Base-by-base conservation (phyloP, 92 coral and sea anemone species). In the Bergia puertoricense region DNA sequence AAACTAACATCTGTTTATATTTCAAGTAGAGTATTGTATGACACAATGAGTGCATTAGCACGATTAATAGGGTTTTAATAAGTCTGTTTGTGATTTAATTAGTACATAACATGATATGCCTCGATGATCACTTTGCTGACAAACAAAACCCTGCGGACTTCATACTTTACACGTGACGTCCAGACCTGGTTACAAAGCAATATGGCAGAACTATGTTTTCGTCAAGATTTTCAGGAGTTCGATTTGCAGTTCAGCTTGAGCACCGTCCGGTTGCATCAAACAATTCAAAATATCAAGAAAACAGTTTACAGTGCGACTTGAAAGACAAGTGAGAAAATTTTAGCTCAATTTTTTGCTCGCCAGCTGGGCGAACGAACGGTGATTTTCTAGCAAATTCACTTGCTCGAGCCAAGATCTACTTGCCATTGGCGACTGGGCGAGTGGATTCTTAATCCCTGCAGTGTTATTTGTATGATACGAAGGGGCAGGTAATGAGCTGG, bases 271-370 rank as follows among this genome's bases (percentile, higher is more conserved):
- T 72, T 72, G 76, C 76, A 72, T 72, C 76, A 15, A 43, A 72
- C 36, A 72, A 72, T 72, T 72, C 75, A 71, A n/a, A 71, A n/a
- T 71, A 71, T 71, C 75, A 71, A 71, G 75, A 71, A 71, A 71
- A 71, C 75, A 71, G 20, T 71, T 23, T 71, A 16, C 75, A 16
- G n/a, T 20, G 39, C 39, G 37, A 71, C 75, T 20, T 71, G 75
- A n/a, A 71, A 71, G 75, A 71, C 75, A 71, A 71, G n/a, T 71
- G 75, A 71, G 75, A 71, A 71, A 71, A 71, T 71, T 71, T 20
- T 71, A 71, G 75, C 75, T 71, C 0, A 20, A 20, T 45, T 71
- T 71, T 71, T 71, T 38, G 75, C 75, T 71, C 75, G 75, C 75
- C 75, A 71, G 37, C 75, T 38, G 75, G 75, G 75, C 9, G 75